These are phyloP conservation scores for Uropsilus gracilis DNA, from an alignment of 2,113 vertebrate species.

Conservation along the genomic window DNA sequence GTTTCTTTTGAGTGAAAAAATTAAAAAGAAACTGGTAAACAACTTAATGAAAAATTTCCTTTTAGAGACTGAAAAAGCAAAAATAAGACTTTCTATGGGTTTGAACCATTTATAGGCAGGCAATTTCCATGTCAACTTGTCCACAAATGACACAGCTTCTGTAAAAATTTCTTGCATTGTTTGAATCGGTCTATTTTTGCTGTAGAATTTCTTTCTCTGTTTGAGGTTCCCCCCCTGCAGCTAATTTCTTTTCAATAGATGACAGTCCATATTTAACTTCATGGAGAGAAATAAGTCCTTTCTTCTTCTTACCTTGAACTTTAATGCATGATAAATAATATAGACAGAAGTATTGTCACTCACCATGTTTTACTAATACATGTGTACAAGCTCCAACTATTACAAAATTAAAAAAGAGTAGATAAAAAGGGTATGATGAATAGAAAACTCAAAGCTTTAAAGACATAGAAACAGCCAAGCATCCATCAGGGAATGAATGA, in stretches of 20 bases:
- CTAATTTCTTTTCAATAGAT: neutral
- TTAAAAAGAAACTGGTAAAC: neutral
- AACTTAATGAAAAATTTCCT: neutral
- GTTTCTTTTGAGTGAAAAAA: conserved; percentile 14
- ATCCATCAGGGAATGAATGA: neutral
- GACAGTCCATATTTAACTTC: neutral
- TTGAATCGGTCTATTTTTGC: neutral
- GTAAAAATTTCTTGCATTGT: conserved; percentile 41
- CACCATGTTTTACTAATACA: neutral
- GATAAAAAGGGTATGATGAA: neutral
- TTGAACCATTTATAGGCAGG: neutral
- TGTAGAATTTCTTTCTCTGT: neutral
- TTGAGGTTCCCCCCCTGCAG: neutral
- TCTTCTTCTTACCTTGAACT: neutral
- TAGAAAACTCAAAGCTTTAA: neutral
- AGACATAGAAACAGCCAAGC: neutral
- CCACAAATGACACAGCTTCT: neutral
- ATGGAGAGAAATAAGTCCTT: neutral
- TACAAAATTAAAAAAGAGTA: neutral
- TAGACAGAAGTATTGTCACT: neutral
- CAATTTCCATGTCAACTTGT: neutral
- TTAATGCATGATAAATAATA: neutral
- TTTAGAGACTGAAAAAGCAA: neutral
- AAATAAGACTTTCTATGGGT: neutral
- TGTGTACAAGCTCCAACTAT: neutral